phyloP scores from a whole-genome alignment of 2,113 vertebrate genomes.

The Malaclemys terrapin region DNA sequence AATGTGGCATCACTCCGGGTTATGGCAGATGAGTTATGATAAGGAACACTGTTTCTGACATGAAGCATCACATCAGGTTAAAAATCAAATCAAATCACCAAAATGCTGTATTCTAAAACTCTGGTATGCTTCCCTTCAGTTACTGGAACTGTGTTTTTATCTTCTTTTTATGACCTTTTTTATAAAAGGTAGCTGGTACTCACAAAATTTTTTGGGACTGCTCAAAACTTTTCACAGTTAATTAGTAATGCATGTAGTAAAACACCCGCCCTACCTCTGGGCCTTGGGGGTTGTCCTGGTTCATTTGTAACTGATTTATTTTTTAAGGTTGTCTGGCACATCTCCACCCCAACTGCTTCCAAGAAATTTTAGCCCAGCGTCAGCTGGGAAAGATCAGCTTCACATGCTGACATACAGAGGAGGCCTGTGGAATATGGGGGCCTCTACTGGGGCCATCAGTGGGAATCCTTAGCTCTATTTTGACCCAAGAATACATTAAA shows the following conservation, averaged over 20 bases:
- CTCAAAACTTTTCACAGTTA: constrained; percentile 80
- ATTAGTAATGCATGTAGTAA: constrained; percentile 78
- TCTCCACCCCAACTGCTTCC: constrained; percentile 74
- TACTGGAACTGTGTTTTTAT: constrained; percentile 59
- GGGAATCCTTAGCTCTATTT: constrained; percentile 62
- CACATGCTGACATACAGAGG: constrained; percentile 77
- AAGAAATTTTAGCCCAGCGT: constrained; percentile 66
- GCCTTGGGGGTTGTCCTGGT: constrained; percentile 71
- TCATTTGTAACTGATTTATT: constrained; percentile 78
- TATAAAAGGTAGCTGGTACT: constrained; percentile 75
- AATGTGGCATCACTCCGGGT: constrained; percentile 33
- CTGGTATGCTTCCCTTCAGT: constrained; percentile 54
- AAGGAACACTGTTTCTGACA: constrained; percentile 34
- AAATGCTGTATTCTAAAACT: background rate
- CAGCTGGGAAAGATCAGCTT: constrained; percentile 78
- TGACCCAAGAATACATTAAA: constrained; percentile 38
- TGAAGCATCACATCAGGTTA: constrained; percentile 13
- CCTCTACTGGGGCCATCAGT: constrained; percentile 52
- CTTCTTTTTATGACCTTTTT: constrained; percentile 62
- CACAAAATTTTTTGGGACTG: constrained; percentile 61
- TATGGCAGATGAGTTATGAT: constrained; percentile 62
- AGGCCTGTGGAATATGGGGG: constrained; percentile 55
- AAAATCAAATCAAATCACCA: constrained; percentile 40
- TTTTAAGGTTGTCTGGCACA: constrained; percentile 77
- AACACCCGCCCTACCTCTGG: constrained; percentile 74